Base-by-base conservation (phyloP, 2,797 vertebrate genomes). In the Centropyge bicolor region DNA sequence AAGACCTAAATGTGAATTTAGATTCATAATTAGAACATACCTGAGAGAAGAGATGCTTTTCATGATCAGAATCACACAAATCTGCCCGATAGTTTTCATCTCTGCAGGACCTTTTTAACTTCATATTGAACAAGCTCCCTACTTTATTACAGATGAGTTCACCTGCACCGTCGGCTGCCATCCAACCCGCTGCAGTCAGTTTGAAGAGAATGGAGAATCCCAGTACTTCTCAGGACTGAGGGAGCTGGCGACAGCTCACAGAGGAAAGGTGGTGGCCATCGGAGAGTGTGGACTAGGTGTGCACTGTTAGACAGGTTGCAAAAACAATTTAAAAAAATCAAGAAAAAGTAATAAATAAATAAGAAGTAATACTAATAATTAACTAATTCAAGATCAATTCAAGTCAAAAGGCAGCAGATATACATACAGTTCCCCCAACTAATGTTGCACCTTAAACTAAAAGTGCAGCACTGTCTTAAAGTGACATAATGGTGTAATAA, bases 201-300 rank as follows among this genome's bases (percentile, higher is more conserved):
- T 99, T 83, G 96, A 97, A 67, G 94, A 96, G 89, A 84, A 63
- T 7, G 92, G 92, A 40, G 95, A 97, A 0, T 95, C 96, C 1
- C 84, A 92, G 70, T 98, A 99, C 84, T 74, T 98, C 13, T 83
- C 83, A 0, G 95, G 93, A 2, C 89, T 99, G 83, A 94, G 89
- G 86, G 91, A 92, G 54, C 94, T 99, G 89, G 94, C 95, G 8
- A 80, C 93, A 16, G 90, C 88, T 16, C 94, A 97, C 82, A 94
- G 88, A 84, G 94, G 91, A 1, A 99, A 99, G 76, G 96, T 98
- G 76, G 95, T 98, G 56, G 98, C 98, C 49, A 70, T 99, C 8
- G 98, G 98, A 40, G 98, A 99, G 81, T 99, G 98, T 91, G 98
- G 98, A 51, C 94, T 99, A 2, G 98, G 98, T 98, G 91, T 88